Percentiles rank a stretch among this genome's conserved stretches.
Evolutionary conservation across 1,140 invertebrate species (phyloP).

Genomic region (Drosophila arizonae): DNA sequence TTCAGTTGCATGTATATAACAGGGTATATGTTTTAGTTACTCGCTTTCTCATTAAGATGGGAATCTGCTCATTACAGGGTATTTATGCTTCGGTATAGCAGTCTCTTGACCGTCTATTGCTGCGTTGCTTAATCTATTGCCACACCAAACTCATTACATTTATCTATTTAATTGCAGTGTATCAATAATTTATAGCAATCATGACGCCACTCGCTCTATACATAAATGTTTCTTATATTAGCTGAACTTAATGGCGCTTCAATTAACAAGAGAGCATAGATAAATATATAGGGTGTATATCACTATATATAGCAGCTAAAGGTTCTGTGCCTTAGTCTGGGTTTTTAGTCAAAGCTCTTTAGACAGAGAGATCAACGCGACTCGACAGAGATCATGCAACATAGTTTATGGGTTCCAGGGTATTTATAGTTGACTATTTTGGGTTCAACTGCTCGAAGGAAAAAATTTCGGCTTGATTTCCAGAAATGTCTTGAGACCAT

Average conservation of each 20-base stretch:
- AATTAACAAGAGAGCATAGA: constrained; percentile 48
- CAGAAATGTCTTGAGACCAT: not conserved
- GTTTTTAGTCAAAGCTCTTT: constrained; percentile 3
- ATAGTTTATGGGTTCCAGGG: constrained; percentile 26
- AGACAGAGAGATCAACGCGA: constrained; percentile 22
- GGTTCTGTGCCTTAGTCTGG: constrained; percentile 1
- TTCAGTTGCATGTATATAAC: no score
- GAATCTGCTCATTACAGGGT: not conserved
- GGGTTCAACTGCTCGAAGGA: constrained; percentile 5
- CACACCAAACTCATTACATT: not conserved
- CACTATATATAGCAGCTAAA: constrained; percentile 21
- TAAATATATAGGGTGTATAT: constrained; percentile 12
- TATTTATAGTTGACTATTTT: constrained; percentile 17
- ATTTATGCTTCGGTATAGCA: not conserved
- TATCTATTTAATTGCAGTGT: constrained; percentile 38
- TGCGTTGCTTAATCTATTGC: not conserved
- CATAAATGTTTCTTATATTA: constrained; percentile 54
- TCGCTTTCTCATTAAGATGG: no score
- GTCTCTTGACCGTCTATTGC: no score
- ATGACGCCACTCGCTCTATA: constrained; percentile 64
- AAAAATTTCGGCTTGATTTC: constrained; percentile 7
- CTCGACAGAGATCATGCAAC: not conserved
- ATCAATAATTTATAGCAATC: constrained; percentile 71
- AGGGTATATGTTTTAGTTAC: no score
- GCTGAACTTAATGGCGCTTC: constrained; percentile 38